Evolutionary conservation across 2,888 invertebrate species (phyloP).

Genomic region (Eubasilissa splendida): DNA sequence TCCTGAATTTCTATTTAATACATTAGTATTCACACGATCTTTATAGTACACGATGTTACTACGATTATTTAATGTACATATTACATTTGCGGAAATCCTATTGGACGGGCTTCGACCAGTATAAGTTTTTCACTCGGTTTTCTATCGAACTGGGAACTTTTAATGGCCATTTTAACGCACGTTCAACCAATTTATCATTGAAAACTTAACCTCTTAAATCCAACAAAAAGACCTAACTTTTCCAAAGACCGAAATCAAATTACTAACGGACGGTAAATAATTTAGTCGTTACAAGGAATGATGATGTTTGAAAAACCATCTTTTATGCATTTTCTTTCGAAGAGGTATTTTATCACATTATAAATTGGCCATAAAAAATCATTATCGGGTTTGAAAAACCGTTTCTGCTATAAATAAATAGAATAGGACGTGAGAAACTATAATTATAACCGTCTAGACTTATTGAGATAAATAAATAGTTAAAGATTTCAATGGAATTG

Average conservation of each 20-base stretch:
- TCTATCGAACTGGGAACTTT: constrained; percentile 35
- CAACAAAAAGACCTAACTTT: constrained; percentile 7
- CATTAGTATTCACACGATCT: no score
- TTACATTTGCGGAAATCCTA: not conserved
- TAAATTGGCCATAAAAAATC: no score
- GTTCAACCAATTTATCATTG: constrained; percentile 40
- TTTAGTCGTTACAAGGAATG: constrained; percentile 16
- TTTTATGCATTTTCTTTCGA: constrained; percentile 29
- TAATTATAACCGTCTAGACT: no score
- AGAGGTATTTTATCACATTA: not conserved
- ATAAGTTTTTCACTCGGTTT: constrained; percentile 9
- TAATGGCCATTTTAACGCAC: constrained; percentile 46
- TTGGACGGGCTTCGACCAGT: not conserved
- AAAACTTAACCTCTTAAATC: constrained; percentile 36
- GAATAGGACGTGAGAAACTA: no score
- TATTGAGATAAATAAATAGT: no score
- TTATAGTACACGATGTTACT: no score
- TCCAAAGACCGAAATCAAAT: constrained; percentile 24
- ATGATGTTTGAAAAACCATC: constrained; percentile 10
- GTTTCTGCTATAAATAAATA: no score
- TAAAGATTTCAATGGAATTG: no score
- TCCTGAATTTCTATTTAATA: no score
- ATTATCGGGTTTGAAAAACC: no score
- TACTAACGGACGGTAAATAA: constrained; percentile 32
- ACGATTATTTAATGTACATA: not conserved